These are phyloP conservation scores for Macroramphosus scolopax DNA, from an alignment of 2,797 vertebrate genomes.

Conservation along the genomic window DNA sequence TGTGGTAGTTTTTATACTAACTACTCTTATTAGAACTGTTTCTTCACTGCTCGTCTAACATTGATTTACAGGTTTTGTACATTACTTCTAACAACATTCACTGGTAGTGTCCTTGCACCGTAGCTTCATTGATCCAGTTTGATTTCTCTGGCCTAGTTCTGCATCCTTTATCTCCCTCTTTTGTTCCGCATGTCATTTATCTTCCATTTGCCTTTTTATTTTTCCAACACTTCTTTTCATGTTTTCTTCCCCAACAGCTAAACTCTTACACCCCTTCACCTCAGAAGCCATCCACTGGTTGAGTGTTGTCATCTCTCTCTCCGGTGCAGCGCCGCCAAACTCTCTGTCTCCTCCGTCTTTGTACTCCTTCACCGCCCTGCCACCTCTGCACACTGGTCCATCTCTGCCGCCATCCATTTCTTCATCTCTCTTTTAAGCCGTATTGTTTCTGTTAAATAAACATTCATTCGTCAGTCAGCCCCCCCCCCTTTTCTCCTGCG, in stretches of 20 bases:
- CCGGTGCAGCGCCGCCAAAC: slow-evolving; percentile 76
- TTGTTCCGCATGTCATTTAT: slow-evolving; percentile 39
- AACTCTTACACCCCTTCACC: slow-evolving; percentile 82
- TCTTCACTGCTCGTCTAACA: too few species aligned
- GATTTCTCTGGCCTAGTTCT: slow-evolving; percentile 5
- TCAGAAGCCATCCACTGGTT: slow-evolving; percentile 79
- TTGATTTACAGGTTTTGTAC: too few species aligned
- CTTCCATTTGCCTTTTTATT: slow-evolving; percentile 22
- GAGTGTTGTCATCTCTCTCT: slow-evolving; percentile 77
- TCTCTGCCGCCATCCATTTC: slow-evolving; percentile 55
- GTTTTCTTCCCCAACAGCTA: slow-evolving; percentile 83
- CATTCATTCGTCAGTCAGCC: slow-evolving; percentile 74
- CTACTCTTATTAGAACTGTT: too few species aligned
- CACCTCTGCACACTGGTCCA: slow-evolving; percentile 62
- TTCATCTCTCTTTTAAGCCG: slow-evolving; percentile 74
- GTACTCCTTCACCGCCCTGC: slow-evolving; percentile 56
- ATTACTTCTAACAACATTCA: slow-evolving; percentile 3
- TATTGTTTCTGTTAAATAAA: slow-evolving; percentile 93
- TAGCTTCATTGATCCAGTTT: neutral
- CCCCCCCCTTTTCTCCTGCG: slow-evolving; percentile 57
- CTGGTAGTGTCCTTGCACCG: neutral
- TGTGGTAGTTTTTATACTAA: too few species aligned
- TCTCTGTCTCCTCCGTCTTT: slow-evolving; percentile 71
- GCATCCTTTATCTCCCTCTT: slow-evolving; percentile 17
- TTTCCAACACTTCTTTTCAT: slow-evolving; percentile 43